These are phyloP conservation scores for Dendrocincla fuliginosa DNA, from an alignment of 2,797 vertebrate genomes.

Conservation along the genomic window DNA sequence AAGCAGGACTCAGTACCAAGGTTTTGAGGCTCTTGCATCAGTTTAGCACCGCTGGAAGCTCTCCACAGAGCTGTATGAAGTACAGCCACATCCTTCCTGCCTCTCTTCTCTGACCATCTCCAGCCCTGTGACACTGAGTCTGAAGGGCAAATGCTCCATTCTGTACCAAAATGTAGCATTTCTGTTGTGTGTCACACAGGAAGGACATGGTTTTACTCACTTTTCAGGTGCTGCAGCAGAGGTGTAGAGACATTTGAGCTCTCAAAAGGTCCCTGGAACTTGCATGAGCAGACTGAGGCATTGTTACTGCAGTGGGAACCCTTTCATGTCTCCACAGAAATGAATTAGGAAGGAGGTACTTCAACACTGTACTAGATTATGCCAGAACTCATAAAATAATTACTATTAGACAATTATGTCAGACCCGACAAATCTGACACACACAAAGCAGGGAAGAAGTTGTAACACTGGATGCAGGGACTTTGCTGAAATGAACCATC, in stretches of 20 bases:
- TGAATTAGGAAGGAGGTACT: background rate
- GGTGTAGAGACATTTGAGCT: background rate
- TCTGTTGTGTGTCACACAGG: background rate
- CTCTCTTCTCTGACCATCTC: background rate
- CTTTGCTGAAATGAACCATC: background rate
- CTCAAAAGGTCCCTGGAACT: background rate
- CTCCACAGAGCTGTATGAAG: background rate
- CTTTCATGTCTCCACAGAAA: background rate
- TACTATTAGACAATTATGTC: background rate
- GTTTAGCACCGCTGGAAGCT: background rate
- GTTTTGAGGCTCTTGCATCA: background rate
- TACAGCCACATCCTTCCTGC: background rate
- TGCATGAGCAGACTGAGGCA: background rate
- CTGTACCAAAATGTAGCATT: background rate
- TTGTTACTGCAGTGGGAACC: background rate
- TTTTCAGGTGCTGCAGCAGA: background rate
- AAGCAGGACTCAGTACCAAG: accelerated
- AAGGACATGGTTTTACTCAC: background rate
- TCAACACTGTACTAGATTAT: background rate
- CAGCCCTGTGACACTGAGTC: background rate
- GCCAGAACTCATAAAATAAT: background rate
- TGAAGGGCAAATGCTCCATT: background rate
- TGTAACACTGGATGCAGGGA: background rate
- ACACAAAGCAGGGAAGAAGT: background rate
- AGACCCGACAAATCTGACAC: background rate